Conservation (phyloP, 1,140 invertebrate genomes). For the Diabrotica virgifera region DNA sequence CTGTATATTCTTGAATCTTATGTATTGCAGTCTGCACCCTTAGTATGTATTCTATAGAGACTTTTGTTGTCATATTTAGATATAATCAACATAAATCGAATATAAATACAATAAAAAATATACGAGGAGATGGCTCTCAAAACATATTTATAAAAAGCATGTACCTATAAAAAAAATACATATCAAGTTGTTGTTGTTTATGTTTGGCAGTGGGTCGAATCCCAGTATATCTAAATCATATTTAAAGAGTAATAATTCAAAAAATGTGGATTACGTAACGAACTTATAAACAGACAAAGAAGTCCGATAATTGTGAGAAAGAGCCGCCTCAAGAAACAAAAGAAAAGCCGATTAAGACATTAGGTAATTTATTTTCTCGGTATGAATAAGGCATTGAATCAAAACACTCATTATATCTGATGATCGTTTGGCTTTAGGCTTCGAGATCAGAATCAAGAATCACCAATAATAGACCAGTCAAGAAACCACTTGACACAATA, state of each 20-base stretch:
- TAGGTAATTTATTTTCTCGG: constrained; percentile 34
- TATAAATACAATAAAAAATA: too few relatives aligned
- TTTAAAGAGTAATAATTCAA: background rate
- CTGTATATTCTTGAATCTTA: too few relatives aligned
- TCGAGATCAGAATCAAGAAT: constrained; percentile 2
- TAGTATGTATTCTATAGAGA: too few relatives aligned
- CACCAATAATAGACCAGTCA: background rate
- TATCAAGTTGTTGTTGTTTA: too few relatives aligned
- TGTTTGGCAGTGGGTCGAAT: too few relatives aligned
- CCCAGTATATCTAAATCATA: too few relatives aligned
- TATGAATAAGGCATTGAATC: constrained; percentile 36
- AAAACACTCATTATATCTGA: constrained; percentile 41
- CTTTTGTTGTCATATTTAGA: too few relatives aligned
- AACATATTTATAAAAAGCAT: too few relatives aligned
- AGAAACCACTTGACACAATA: background rate
- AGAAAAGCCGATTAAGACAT: constrained; percentile 35
- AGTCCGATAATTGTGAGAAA: constrained; percentile 6
- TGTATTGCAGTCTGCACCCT: too few relatives aligned
- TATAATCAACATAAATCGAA: too few relatives aligned
- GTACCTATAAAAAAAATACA: too few relatives aligned
- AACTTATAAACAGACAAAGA: background rate
- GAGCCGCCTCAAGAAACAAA: background rate
- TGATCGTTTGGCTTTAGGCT: constrained; percentile 21
- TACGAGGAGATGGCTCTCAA: too few relatives aligned
- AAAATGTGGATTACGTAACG: background rate